phyloP scores from a whole-genome alignment of 2,888 invertebrate species.

The Chrysodeixis includens region DNA sequence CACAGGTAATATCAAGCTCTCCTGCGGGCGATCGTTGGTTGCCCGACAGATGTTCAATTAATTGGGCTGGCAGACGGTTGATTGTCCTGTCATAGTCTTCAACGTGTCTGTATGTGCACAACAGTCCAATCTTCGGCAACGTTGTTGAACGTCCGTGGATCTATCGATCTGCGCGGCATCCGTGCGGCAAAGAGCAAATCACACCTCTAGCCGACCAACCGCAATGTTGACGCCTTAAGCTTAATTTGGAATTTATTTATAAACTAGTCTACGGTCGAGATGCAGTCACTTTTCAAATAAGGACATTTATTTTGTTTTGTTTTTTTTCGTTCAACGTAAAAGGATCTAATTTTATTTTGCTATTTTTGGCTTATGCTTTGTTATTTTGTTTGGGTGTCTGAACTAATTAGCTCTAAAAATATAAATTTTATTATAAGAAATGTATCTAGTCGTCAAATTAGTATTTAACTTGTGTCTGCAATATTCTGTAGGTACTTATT shows the following conservation, averaged over 20 bases:
- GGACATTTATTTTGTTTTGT: neutral
- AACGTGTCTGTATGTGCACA: neutral
- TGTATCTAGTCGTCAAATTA: no score
- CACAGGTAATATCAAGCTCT: no score
- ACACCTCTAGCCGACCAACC: slow-evolving; percentile 2
- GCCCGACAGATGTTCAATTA: neutral
- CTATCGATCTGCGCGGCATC: slow-evolving; percentile 7
- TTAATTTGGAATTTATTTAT: slow-evolving; percentile 6
- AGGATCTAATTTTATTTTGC: neutral
- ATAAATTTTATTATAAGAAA: no score
- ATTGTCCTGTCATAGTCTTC: neutral
- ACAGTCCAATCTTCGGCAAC: slow-evolving; percentile 2
- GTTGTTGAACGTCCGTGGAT: neutral
- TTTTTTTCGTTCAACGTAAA: neutral
- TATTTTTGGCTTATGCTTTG: neutral
- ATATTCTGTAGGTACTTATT: neutral
- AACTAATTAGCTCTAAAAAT: neutral
- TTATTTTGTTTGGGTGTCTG: neutral
- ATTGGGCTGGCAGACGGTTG: neutral
- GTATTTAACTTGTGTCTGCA: no score
- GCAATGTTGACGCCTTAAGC: neutral
- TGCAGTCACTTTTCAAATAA: neutral
- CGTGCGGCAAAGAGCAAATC: slow-evolving; percentile 1
- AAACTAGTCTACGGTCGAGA: neutral
- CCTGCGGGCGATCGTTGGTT: neutral